Evolutionary conservation across 2,113 vertebrate species (phyloP).

Genomic region (Caloenas nicobarica): DNA sequence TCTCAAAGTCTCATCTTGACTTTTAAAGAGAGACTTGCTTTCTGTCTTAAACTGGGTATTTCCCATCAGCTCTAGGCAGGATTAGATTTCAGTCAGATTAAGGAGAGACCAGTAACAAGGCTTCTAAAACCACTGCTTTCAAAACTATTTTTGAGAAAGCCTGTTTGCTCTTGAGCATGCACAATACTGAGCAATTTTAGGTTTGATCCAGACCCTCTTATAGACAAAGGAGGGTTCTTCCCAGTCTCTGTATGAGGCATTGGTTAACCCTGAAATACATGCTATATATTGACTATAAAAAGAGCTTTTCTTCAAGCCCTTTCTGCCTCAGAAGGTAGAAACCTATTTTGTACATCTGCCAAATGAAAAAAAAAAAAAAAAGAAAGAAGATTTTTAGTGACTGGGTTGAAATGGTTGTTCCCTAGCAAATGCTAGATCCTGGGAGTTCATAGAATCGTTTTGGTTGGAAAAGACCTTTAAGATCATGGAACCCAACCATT

Average conservation of each 20-base stretch:
- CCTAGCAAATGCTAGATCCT: neutral
- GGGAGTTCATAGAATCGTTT: no score
- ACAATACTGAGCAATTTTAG: neutral
- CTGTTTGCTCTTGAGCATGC: neutral
- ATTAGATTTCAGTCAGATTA: neutral
- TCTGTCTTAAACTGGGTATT: neutral
- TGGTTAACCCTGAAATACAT: neutral
- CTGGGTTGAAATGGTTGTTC: neutral
- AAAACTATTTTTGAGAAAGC: neutral
- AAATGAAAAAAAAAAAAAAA: neutral
- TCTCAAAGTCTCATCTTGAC: neutral
- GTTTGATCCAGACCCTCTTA: neutral
- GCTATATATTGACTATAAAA: neutral
- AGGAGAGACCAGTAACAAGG: neutral
- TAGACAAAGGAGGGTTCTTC: neutral
- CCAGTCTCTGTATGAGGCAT: neutral
- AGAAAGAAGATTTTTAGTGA: no score
- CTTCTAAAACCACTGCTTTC: neutral
- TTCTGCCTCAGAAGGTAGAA: neutral
- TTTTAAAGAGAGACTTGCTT: neutral
- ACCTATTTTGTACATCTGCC: neutral
- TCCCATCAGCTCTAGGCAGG: neutral
- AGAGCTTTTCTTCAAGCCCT: no score
- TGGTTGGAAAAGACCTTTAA: no score
- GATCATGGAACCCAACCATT: no score